Conservation (phyloP, 1,140 invertebrate genomes). For the Microplitis mediator region DNA sequence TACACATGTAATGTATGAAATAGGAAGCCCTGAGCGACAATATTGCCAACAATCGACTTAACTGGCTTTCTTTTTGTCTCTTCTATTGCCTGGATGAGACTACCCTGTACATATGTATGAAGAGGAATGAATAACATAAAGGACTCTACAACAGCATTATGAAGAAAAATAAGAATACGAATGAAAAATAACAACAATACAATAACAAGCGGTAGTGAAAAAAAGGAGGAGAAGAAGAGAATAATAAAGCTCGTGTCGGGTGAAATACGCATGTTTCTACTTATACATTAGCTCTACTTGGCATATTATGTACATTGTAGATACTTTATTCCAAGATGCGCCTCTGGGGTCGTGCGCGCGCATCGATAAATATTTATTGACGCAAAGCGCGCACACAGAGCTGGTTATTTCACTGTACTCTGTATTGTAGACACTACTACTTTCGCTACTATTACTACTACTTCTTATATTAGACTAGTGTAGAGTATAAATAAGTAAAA, state of each 20-base stretch:
- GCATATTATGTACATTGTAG: background rate
- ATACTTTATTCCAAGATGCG: background rate
- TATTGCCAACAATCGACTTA: conserved; percentile 9
- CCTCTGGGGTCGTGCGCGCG: conserved; percentile 26
- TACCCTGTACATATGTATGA: background rate
- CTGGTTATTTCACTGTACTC: too few relatives aligned
- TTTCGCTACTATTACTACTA: background rate
- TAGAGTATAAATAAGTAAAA: too few relatives aligned
- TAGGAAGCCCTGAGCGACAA: conserved; percentile 1
- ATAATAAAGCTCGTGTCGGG: background rate
- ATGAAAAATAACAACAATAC: background rate
- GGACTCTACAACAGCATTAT: too few relatives aligned
- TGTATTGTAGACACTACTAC: too few relatives aligned
- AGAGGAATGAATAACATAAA: too few relatives aligned
- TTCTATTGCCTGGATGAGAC: background rate
- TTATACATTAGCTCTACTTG: background rate
- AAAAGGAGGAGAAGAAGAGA: background rate
- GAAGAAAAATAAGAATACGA: background rate
- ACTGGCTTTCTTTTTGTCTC: background rate
- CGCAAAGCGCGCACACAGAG: conserved; percentile 14
- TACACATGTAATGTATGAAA: too few relatives aligned
- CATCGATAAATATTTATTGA: conserved; percentile 48
- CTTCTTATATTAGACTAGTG: too few relatives aligned
- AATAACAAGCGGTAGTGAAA: background rate
- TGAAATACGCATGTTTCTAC: conserved; percentile 5